phyloP scores from a whole-genome alignment of 1,140 invertebrate genomes.

The Leptopilina clavipes region DNA sequence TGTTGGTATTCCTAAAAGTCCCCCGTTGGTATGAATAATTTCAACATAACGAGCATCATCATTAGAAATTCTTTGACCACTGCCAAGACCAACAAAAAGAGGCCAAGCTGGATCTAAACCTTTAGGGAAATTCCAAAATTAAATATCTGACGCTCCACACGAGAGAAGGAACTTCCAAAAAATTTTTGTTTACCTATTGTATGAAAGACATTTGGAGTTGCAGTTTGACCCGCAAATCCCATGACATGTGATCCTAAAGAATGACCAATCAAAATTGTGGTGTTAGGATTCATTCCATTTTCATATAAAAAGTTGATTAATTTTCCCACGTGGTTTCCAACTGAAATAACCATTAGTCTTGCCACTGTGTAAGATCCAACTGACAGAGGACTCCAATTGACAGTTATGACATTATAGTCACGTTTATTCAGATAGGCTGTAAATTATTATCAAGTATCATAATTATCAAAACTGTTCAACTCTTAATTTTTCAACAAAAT shows the following conservation, averaged over 20 bases:
- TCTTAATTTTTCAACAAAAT: no score
- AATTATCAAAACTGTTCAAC: no score
- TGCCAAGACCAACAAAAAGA: background rate
- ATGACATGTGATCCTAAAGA: slow-evolving; percentile 39
- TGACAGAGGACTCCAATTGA: slow-evolving; percentile 34
- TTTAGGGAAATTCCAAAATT: background rate
- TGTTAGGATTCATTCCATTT: slow-evolving; percentile 29
- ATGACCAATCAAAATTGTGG: slow-evolving; percentile 34
- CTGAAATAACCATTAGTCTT: slow-evolving; percentile 15
- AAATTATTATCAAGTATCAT: no score
- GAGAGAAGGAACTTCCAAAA: no score
- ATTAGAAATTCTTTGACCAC: background rate
- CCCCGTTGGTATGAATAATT: slow-evolving; percentile 34
- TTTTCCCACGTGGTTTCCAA: background rate
- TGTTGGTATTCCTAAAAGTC: background rate
- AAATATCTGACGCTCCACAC: no score
- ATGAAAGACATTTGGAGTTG: slow-evolving; percentile 25
- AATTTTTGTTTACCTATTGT: slow-evolving; percentile 31
- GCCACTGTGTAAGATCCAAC: slow-evolving; percentile 4
- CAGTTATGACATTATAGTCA: slow-evolving; percentile 36
- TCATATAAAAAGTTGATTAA: slow-evolving; percentile 35
- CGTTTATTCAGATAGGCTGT: slow-evolving; percentile 30
- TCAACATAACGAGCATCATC: slow-evolving; percentile 26
- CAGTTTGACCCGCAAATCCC: slow-evolving; percentile 33
- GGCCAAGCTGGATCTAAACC: slow-evolving; percentile 36